Evolutionary conservation across 1,140 invertebrate genomes (phyloP).

Genomic region (Aphis gossypii): DNA sequence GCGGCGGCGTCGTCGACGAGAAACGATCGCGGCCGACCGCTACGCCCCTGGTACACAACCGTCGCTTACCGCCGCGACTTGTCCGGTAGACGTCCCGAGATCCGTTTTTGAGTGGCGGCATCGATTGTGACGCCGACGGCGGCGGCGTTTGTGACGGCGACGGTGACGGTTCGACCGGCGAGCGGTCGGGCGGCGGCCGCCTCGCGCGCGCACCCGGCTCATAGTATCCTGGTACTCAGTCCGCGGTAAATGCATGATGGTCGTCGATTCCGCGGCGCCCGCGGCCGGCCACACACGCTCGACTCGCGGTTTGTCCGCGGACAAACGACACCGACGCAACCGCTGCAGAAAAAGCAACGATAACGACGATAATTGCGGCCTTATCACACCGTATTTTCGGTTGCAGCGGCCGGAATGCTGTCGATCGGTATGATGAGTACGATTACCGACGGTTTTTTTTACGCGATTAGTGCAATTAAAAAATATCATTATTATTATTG

Average conservation of each 20-base stretch:
- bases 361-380: neutral
- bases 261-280: constrained; percentile 50
- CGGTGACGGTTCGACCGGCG: neutral
- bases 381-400: neutral
- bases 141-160: too few species aligned
- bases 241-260: constrained; percentile 54
- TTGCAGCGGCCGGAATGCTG: neutral
- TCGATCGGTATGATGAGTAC: neutral
- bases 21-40: neutral
- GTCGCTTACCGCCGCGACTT: constrained; percentile 31
- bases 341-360: neutral
- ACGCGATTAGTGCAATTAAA: neutral
- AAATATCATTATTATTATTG: neutral
- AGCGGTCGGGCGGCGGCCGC: neutral
- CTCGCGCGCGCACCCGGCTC: neutral
- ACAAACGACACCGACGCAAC: neutral
- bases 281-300: constrained; percentile 40
- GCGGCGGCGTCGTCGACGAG: neutral
- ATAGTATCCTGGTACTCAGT: constrained; percentile 43
- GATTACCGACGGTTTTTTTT: neutral
- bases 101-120: neutral
- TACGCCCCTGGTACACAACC: constrained; percentile 38
- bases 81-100: neutral
- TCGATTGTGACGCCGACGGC: neutral
- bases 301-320: neutral